phyloP scores from a whole-genome alignment of 1,140 invertebrate species.

The Telenomus remus region DNA sequence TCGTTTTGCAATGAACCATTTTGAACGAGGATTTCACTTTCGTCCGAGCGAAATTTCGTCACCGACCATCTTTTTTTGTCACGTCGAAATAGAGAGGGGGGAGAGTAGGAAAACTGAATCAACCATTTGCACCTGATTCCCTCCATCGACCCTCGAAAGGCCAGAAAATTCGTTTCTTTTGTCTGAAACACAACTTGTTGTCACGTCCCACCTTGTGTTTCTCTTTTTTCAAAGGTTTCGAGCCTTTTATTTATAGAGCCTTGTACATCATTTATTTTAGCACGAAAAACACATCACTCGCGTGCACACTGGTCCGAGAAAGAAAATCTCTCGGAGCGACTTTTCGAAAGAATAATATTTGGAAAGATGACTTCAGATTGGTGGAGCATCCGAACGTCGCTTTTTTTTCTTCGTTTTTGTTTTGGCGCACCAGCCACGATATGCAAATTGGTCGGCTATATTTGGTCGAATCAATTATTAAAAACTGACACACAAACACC shows the following conservation, averaged over 20 bases:
- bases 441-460: constrained; percentile 2
- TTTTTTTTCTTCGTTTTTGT: too few species aligned
- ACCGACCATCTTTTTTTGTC: constrained; percentile 18
- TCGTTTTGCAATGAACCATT: constrained; percentile 26
- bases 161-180: too few species aligned
- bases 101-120: too few species aligned
- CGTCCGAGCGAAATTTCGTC: constrained; percentile 31
- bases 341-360: constrained; percentile 16
- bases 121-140: too few species aligned
- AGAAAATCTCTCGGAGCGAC: constrained; percentile 20
- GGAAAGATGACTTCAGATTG: constrained; percentile 4
- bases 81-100: constrained; percentile 20
- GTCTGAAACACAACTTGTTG: too few species aligned
- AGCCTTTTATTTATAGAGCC: constrained; percentile 27
- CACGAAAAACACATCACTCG: constrained; percentile 3
- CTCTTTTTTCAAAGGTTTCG: too few species aligned
- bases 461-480: constrained; percentile 18
- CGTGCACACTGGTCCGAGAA: background rate
- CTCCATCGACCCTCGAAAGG: too few species aligned
- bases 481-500: constrained; percentile 25
- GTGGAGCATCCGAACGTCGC: background rate
- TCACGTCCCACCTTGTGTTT: too few species aligned
- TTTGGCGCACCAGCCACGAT: too few species aligned
- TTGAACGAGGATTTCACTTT: constrained; percentile 41
- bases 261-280: constrained; percentile 26